Percentiles rank a stretch among this genome's conserved stretches.
Conservation (phyloP, 2,113 vertebrate species). For the Sinocyclocheilus anophthalmus region DNA sequence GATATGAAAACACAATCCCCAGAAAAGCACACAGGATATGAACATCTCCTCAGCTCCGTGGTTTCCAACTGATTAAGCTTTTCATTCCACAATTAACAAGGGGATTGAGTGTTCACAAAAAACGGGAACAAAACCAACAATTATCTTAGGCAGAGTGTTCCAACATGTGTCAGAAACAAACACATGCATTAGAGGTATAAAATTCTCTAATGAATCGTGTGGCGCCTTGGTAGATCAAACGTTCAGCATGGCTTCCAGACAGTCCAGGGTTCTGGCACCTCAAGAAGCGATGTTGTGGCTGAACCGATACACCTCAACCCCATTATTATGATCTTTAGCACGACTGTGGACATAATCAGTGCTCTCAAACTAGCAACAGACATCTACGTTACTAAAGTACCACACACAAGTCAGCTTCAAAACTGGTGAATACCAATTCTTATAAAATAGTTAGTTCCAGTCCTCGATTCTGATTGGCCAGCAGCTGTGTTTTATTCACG, state of each 20-base stretch:
- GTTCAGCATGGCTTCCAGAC: constrained; percentile 20
- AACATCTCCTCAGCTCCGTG: background rate
- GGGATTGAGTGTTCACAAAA: constrained; percentile 47
- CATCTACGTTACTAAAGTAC: too few relatives aligned
- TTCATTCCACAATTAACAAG: constrained; percentile 30
- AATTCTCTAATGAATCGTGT: constrained; percentile 62
- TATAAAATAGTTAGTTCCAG: too few relatives aligned
- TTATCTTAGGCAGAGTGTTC: constrained; percentile 24
- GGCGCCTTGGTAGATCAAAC: constrained; percentile 61
- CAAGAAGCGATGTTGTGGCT: too few relatives aligned
- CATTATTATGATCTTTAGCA: too few relatives aligned
- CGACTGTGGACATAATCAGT: too few relatives aligned
- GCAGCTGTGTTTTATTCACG: too few relatives aligned
- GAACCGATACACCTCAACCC: too few relatives aligned
- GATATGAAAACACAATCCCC: background rate
- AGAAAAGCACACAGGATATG: background rate
- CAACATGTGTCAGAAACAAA: constrained; percentile 55
- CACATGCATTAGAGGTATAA: constrained; percentile 57
- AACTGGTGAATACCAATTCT: too few relatives aligned
- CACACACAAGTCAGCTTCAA: too few relatives aligned
- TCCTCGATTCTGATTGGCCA: too few relatives aligned
- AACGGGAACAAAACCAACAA: constrained; percentile 51
- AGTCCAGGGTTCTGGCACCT: too few relatives aligned
- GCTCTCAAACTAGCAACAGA: too few relatives aligned
- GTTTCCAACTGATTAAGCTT: constrained; percentile 7